Evolutionary conservation across 2,888 invertebrate genomes (phyloP).

Genomic region (Gryllus longicercus): DNA sequence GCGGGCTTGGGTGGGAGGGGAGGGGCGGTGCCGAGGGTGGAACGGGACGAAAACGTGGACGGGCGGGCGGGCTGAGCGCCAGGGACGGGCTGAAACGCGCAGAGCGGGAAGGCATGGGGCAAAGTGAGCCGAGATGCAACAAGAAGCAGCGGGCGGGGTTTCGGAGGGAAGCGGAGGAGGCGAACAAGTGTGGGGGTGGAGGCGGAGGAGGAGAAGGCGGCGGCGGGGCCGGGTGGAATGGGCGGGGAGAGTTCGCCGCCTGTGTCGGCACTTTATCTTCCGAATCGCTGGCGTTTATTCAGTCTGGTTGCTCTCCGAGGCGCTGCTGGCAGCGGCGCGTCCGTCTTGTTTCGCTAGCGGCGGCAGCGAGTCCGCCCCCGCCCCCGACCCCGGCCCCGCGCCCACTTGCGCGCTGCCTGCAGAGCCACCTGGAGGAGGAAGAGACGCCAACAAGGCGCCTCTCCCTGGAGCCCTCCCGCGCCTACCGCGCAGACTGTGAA

Average conservation of each 20-base stretch:
- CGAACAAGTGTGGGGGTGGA: not conserved
- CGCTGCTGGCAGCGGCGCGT: not conserved
- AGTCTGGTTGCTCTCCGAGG: conserved; percentile 17
- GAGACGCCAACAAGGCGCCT: no score
- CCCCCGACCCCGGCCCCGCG: not conserved
- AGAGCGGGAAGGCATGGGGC: no score
- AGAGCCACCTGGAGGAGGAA: no score
- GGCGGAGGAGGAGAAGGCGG: not conserved
- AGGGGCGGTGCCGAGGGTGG: no score
- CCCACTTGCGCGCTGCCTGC: not conserved
- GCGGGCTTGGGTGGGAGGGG: not conserved
- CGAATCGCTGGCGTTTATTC: conserved; percentile 17
- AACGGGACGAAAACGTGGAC: no score
- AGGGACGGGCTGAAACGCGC: no score
- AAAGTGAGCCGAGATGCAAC: no score
- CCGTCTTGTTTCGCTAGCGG: not conserved
- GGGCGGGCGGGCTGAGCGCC: no score
- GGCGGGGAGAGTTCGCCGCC: conserved; percentile 7
- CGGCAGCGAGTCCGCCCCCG: not conserved
- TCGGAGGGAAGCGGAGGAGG: not conserved
- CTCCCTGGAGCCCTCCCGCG: no score
- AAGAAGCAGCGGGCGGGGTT: not conserved
- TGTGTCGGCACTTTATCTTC: conserved; percentile 17
- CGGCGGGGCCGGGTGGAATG: not conserved
- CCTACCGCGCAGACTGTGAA: no score